These are phyloP conservation scores for Microcebus murinus DNA, from an alignment of 2,113 vertebrate species.

Conservation along the genomic window DNA sequence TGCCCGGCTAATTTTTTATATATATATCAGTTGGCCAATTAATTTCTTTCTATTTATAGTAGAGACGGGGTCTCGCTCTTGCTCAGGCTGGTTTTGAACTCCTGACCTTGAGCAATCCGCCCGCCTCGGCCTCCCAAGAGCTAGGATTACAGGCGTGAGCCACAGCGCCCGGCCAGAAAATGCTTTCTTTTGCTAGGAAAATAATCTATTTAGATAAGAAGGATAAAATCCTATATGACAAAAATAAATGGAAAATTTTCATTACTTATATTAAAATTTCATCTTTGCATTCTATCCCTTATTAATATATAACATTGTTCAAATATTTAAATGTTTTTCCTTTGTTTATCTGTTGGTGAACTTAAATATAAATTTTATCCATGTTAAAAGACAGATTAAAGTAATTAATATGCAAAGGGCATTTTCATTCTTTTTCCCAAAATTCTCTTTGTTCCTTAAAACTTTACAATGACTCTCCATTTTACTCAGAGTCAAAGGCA, in stretches of 20 bases:
- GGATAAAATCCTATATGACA: not conserved
- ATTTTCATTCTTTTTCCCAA: not conserved
- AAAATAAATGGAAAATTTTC: not conserved
- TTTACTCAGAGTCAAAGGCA: not conserved
- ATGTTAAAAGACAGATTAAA: not conserved
- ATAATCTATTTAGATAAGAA: not conserved
- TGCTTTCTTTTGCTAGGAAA: not conserved
- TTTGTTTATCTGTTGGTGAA: not conserved
- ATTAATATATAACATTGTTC: not conserved
- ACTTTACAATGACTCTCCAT: not conserved
- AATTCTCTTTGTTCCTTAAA: not conserved
- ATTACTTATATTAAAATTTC: not conserved
- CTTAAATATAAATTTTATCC: not conserved
- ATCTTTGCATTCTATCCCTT: not conserved
- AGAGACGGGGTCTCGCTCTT: too few relatives aligned
- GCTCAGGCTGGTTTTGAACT: too few relatives aligned
- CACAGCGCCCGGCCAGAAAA: too few relatives aligned
- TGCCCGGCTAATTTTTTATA: too few relatives aligned
- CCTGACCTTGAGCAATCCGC: too few relatives aligned
- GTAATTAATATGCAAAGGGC: not conserved
- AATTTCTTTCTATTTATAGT: too few relatives aligned
- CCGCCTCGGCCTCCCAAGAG: too few relatives aligned
- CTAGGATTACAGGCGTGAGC: too few relatives aligned
- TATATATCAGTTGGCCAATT: too few relatives aligned
- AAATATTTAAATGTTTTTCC: not conserved